Evolutionary conservation across 2,888 invertebrate genomes (phyloP).

Genomic region (Xestia rhomboidea): DNA sequence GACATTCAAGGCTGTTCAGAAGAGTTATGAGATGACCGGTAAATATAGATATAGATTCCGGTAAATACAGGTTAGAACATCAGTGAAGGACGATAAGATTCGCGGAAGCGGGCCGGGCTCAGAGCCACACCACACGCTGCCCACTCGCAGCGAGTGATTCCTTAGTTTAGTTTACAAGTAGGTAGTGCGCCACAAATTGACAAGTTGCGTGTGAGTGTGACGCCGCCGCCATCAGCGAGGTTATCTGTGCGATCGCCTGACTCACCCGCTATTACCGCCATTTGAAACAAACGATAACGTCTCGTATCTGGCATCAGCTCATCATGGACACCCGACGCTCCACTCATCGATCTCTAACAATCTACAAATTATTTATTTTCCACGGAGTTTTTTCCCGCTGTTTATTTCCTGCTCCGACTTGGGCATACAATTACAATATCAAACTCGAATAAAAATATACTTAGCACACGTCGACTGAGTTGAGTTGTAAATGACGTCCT

Average conservation of each 20-base stretch:
- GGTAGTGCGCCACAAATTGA: constrained; percentile 31
- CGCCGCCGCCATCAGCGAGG: constrained; percentile 44
- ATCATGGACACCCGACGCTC: constrained; percentile 40
- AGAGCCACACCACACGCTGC: neutral
- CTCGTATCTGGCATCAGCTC: constrained; percentile 58
- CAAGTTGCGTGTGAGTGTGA: constrained; percentile 42
- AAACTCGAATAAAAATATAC: neutral
- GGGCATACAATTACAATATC: neutral
- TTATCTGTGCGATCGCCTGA: constrained; percentile 41
- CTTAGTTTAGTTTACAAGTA: constrained; percentile 15
- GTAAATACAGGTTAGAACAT: neutral
- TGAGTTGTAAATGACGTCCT: constrained; percentile 15
- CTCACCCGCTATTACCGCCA: constrained; percentile 48
- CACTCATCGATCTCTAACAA: constrained; percentile 30
- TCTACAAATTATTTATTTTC: constrained; percentile 20
- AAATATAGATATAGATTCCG: neutral
- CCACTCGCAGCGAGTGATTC: neutral
- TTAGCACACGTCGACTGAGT: neutral
- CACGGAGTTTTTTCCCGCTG: neutral
- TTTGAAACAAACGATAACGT: constrained; percentile 44
- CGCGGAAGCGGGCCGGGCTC: neutral
- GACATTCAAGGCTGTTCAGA: neutral
- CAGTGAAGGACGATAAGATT: neutral
- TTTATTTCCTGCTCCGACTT: constrained; percentile 1
- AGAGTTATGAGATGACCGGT: neutral